Evolutionary conservation across 2,797 vertebrate species (phyloP).

Genomic region (Bufotes viridis): DNA sequence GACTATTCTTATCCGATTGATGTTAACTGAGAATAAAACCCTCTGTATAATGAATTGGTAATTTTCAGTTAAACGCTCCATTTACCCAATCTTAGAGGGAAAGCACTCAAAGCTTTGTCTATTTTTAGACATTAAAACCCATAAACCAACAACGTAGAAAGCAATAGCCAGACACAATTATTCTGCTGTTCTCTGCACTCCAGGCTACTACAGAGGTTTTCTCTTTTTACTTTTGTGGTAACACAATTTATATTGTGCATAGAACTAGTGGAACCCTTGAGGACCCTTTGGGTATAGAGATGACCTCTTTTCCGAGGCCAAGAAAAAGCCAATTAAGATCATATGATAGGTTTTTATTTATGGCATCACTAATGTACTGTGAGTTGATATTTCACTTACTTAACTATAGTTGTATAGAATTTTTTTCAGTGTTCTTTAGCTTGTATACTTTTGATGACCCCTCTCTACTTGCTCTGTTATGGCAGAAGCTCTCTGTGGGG

Average conservation of each 20-base stretch:
- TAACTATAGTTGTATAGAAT: not conserved
- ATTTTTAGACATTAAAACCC: slow-evolving; percentile 1
- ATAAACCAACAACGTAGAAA: slow-evolving; percentile 12
- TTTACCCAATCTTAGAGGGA: not conserved
- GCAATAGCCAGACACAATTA: slow-evolving; percentile 4
- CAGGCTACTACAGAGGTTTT: slow-evolving; percentile 19
- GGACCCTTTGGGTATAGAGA: slow-evolving; percentile 9
- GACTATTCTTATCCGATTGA: not conserved
- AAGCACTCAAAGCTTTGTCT: not conserved
- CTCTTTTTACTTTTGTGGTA: not conserved
- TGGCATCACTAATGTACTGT: not conserved
- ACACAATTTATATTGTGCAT: slow-evolving; percentile 17
- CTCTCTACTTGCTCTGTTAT: not conserved
- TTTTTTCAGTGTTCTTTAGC: not conserved
- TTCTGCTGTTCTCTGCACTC: slow-evolving; percentile 23
- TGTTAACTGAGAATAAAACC: not conserved
- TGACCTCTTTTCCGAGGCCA: slow-evolving; percentile 31
- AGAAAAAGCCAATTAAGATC: not conserved
- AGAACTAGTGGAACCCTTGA: slow-evolving; percentile 23
- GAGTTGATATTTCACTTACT: not conserved
- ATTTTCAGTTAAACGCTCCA: slow-evolving; percentile 7
- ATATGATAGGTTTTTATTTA: not conserved
- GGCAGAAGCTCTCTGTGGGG: too few relatives aligned
- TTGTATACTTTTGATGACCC: not conserved
- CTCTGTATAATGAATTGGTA: not conserved